Base-by-base conservation (phyloP, 2,888 invertebrate species). In the Crematogaster levior region DNA sequence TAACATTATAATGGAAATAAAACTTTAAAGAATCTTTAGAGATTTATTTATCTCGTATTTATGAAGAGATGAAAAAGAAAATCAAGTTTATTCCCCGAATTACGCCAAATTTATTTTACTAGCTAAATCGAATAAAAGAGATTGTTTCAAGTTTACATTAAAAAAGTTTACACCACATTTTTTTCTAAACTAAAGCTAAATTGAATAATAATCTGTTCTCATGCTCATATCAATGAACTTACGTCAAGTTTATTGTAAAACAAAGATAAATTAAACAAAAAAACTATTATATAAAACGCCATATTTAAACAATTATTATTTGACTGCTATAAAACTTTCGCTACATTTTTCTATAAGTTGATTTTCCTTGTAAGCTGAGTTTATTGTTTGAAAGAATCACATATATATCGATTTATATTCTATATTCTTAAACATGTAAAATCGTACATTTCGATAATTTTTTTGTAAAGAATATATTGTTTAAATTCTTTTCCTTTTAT, bases 201-300 rank as follows among this genome's bases (percentile, higher is more conserved):
- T 56, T 56, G 27, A 56, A 56, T 56, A 56, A 56, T 56, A 56
- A 56, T 27, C 15, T 56, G 18, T 27, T 56, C 27, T 56, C 56
- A 56, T 27, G 15, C 56, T 56, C 18, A 2, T 56, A 56, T 0
- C 18, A 18, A 30, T 27, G 27, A 56, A 56, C 18, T 56, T 56
- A 27, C 4, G 0, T 18, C 56, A 27, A 56, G 18, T 56, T 27
- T 15, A 56, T 56, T 56, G 2, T 56, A 27, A 56, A 56, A 56
- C 27, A 56, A 12, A 6, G 56, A 56, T 24, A 53, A 56, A 56
- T 56, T 56, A 7, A 56, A 56, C 27, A 56, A 56, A 56, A 56
- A 0, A n/a, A n/a, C n/a, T n/a, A 10, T 6, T 56, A 15, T 27
- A 27, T 27, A 27, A 18, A 56, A 56, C 27, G 27, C 7, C 24